Conservation (phyloP, 2,113 vertebrate genomes). For the Marcusenius ussheri region DNA sequence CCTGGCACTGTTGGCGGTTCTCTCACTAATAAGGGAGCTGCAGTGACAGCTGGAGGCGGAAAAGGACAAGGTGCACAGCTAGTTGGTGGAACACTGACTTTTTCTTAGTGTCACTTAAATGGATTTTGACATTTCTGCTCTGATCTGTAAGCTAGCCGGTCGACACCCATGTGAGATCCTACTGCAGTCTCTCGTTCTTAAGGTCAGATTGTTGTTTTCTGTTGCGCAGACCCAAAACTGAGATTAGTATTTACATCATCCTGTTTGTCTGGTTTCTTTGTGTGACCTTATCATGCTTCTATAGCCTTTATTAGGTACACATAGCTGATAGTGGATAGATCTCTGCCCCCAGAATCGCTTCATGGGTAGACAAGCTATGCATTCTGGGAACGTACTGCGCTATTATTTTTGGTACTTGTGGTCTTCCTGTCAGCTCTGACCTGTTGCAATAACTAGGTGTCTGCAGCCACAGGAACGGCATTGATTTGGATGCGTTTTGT, state of each 20-base stretch:
- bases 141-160: background rate
- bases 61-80: background rate
- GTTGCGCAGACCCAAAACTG: background rate
- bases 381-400: background rate
- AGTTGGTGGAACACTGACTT: background rate
- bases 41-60: background rate
- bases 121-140: background rate
- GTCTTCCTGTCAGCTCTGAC: background rate
- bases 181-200: background rate
- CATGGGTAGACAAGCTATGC: background rate
- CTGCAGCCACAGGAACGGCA: background rate
- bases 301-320: background rate
- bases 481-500: background rate
- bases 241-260: background rate
- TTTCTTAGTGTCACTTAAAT: background rate
- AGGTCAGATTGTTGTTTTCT: background rate
- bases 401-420: background rate
- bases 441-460: background rate
- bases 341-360: background rate
- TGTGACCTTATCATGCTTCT: background rate
- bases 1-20: background rate
- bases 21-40: background rate
- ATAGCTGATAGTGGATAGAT: background rate
- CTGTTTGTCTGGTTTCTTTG: background rate
- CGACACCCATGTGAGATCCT: background rate